These are phyloP conservation scores for Biston betularia DNA, from an alignment of 2,888 invertebrate species.

Conservation along the genomic window DNA sequence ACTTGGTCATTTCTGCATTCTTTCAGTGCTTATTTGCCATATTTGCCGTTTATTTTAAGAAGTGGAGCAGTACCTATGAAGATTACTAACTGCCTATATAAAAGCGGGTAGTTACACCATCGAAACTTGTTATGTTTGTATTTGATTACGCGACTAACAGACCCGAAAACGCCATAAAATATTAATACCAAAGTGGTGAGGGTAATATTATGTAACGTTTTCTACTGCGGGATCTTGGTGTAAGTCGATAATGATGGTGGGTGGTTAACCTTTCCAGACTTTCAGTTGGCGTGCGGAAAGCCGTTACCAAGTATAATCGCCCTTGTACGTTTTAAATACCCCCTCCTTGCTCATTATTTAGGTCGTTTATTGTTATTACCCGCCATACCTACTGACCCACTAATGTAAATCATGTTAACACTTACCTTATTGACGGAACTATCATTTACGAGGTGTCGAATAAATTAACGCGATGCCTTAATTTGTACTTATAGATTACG, in stretches of 20 bases:
- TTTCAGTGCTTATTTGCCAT: no score
- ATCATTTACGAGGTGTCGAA: constrained; percentile 20
- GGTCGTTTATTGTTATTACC: constrained; percentile 58
- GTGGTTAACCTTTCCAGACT: constrained; percentile 52
- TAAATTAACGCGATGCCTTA: neutral
- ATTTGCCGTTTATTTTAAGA: no score
- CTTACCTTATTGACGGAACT: constrained; percentile 32
- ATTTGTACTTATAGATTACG: neutral
- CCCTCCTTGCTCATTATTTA: constrained; percentile 65
- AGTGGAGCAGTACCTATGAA: neutral
- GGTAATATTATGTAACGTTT: constrained; percentile 43
- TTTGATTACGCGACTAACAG: constrained; percentile 29
- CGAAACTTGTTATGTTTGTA: constrained; percentile 22
- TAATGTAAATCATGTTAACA: constrained; percentile 46
- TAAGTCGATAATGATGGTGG: constrained; percentile 43
- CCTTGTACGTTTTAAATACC: constrained; percentile 68
- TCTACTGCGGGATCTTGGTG: constrained; percentile 42
- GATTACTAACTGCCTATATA: constrained; percentile 10
- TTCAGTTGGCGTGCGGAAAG: constrained; percentile 59
- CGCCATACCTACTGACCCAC: constrained; percentile 38
- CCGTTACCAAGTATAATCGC: constrained; percentile 70
- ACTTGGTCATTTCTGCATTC: no score
- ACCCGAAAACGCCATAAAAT: constrained; percentile 34
- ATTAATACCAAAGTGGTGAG: constrained; percentile 31
- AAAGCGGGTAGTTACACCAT: constrained; percentile 5